Base-by-base conservation (phyloP, 1,140 invertebrate genomes). In the Ceratina japonica region DNA sequence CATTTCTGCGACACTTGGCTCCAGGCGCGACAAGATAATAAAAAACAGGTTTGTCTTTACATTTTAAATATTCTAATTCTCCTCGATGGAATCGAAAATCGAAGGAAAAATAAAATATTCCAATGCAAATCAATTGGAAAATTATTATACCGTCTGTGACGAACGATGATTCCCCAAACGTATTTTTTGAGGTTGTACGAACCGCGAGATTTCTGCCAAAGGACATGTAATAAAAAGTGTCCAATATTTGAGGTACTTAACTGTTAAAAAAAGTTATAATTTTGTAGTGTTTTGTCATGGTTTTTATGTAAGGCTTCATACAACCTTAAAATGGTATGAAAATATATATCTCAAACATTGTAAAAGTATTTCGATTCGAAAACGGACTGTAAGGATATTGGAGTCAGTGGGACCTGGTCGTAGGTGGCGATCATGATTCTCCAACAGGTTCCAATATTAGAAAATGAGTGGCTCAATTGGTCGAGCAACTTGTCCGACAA, bases 401-500 rank as follows among this genome's bases (percentile, higher is more conserved):
- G 18, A n/a, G 31, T 44, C n/a, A 8, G 18, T 64, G 27, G 27
- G n/a, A 64, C 8, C n/a, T 31, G 31, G 12, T 20, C 20, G 62
- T 44, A 37, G 16, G 16, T 18, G 27, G 2, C 31, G 22, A 20
- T n/a, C 62, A 24, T 20, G 31, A 64, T 64, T 64, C n/a, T 64
- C 31, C 62, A 64, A 44, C 62, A 37, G 62, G 18, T 64, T 64
- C 31, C 31, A 44, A 44, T 64, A 64, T 64, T 24, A 37, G 62
- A 64, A 64, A 64, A 64, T 44, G 62, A 64, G 61, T 63, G 27
- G 62, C 18, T 64, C 31, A 44, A 64, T 64, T 64, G 62, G 31
- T 20, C 62, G 62, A 20, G 31, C 62, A 44, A 64, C 27, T 64
- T 64, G 62, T 64, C 62, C 62, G 62, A 64, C 62, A 64, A 64